Base-by-base conservation (phyloP, 1,140 invertebrate genomes). In the Octopus sinensis region DNA sequence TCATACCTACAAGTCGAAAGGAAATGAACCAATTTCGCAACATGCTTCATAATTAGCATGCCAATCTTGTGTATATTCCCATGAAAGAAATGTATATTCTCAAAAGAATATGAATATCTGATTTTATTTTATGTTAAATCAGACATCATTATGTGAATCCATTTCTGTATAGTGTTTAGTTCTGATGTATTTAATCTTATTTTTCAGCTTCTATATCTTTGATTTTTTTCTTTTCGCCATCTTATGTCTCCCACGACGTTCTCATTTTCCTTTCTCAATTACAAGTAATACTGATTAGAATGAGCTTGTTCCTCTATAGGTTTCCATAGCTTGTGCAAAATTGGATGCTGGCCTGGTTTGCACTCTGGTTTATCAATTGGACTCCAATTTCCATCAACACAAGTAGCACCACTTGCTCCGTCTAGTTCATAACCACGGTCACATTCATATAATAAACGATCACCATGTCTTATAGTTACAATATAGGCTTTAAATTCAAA, bases 361-460 rank as follows among this genome's bases (percentile, higher is more conserved):
- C 76, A 77, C 6, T 6, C 52, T 7, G 76, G 76, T 77, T 77
- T 77, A 2, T 77, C 43, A 51, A 52, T 53, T 13, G 96, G 96
- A 83, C 94, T 95, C 96, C 96, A 97, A 76, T 93, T 92, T 0
- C 96, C 96, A 6, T 95, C 94, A 17, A 97, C 93, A 86, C 96
- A 98, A 0, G 96, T 97, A 0, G 97, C 96, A 5, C 97, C 96
- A 0, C 95, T 95, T 1, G 97, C 96, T 17, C 97, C 97, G 10
- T 94, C 92, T 13, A 98, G 87, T 76, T 94, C 93, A 87, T 93
- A 99, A 0, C 97, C 96, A 87, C 97, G 96, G 87, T 96, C 95
- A 88, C 97, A 98, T 84, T 95, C 93, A 89, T 96, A 98, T 5
- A 94, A 92, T 0, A 97, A 96, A 94, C 94, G 94, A 96, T 82